Evolutionary conservation across 2,888 invertebrate species (phyloP).

Genomic region (Deladenus siricidicola): DNA sequence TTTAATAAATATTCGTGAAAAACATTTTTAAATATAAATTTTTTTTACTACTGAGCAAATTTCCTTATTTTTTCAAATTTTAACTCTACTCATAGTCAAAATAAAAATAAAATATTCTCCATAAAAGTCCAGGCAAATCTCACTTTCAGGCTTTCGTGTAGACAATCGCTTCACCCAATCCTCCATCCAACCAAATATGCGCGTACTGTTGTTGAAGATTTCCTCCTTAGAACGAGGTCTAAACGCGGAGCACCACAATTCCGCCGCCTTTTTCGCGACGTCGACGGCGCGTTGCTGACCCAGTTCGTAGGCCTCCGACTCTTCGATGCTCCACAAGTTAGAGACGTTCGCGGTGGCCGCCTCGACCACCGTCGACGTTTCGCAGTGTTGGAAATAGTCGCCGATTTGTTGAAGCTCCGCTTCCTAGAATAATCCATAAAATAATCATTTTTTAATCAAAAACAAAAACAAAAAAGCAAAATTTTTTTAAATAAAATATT

Average conservation of each 20-base stretch:
- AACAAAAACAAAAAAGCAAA: neutral
- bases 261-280: neutral
- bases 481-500: neutral
- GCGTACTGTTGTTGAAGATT: constrained; percentile 3
- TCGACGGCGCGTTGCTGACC: neutral
- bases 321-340: constrained; percentile 1
- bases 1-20: no score
- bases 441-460: neutral
- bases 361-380: neutral
- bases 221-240: constrained; percentile 2
- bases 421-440: neutral
- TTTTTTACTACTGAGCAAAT: no score
- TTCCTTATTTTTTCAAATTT: no score
- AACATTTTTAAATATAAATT: no score
- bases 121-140: neutral
- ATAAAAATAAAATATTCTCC: no score
- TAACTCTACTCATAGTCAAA: no score
- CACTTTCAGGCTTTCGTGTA: neutral
- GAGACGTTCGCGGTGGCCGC: neutral
- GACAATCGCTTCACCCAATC: constrained; percentile 3
- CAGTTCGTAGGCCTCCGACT: neutral
- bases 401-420: neutral
- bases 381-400: neutral
- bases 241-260: constrained; percentile 12
- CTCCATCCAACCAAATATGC: neutral